A percentile compares a stretch with the other conserved stretches of the same genome.
Evolutionary conservation across 2,888 invertebrate species (phyloP).

Genomic region (Piscicola geometra): DNA sequence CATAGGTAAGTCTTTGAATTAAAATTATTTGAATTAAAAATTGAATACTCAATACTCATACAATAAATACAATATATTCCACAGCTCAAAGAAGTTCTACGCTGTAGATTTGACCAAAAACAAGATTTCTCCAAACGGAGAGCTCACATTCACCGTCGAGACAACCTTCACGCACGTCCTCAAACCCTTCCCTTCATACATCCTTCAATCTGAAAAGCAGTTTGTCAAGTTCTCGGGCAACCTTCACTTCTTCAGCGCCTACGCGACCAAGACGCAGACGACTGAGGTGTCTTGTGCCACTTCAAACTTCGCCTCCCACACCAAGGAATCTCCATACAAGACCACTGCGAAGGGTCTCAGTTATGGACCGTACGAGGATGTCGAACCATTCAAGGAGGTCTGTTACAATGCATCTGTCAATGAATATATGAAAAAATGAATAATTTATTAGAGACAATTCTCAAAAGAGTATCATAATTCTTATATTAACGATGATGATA

Average conservation of each 20-base stretch:
- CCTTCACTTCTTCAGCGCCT: slow-evolving; percentile 77
- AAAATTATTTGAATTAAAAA: too few species aligned
- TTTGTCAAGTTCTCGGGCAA: slow-evolving; percentile 80
- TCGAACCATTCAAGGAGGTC: slow-evolving; percentile 61
- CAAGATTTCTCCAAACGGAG: slow-evolving; percentile 49
- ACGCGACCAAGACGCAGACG: slow-evolving; percentile 72
- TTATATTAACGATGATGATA: too few species aligned
- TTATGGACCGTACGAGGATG: slow-evolving; percentile 82
- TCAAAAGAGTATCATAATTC: too few species aligned
- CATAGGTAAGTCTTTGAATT: slow-evolving; percentile 46
- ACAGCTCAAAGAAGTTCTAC: slow-evolving; percentile 45
- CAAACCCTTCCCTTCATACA: slow-evolving; percentile 77
- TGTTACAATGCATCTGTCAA: slow-evolving; percentile 12
- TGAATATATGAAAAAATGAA: too few species aligned
- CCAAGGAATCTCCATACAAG: slow-evolving; percentile 54
- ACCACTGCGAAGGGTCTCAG: slow-evolving; percentile 74
- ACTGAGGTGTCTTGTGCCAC: slow-evolving; percentile 74
- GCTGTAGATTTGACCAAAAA: slow-evolving; percentile 47
- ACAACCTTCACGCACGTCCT: slow-evolving; percentile 72
- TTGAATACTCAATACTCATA: too few species aligned
- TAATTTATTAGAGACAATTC: too few species aligned
- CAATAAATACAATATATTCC: too few species aligned
- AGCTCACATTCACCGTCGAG: slow-evolving; percentile 50
- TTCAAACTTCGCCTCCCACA: slow-evolving; percentile 65
- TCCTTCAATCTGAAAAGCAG: slow-evolving; percentile 88